Evolutionary conservation across 2,888 invertebrate genomes (phyloP), one percentile per base, ranked within the genome.

Genomic region (Crematogaster levior): DNA sequence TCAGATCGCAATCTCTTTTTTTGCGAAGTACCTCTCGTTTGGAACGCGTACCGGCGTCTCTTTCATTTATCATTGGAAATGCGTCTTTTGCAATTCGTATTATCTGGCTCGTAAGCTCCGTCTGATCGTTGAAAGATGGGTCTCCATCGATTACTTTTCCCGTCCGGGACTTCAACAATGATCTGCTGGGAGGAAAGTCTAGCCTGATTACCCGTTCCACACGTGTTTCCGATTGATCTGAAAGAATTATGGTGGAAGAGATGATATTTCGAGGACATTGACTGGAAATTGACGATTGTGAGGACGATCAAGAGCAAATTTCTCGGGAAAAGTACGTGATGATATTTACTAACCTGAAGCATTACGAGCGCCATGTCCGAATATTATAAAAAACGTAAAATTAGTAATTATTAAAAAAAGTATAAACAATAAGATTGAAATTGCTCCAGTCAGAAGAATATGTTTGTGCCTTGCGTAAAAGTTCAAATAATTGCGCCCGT

Each of bases 301-400:
- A 56, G 6, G 3, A 21, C 40, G 5, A 43, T 12, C 15, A 9
- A 60, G 30, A 37, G 53, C 9, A 18, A 24, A 70, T 30, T 77
- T 66, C 9, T 66, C 27, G 1, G 9, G 9, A 21, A 51, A 51
- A 40, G 56, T n/a, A n/a, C n/a, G n/a, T 48, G 12, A 27, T 27
- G 12, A 40, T 46, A 0, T 58, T 30, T 9, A 73, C 83, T 3
- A 56, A 87, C 87, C 84, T 51, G 61, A 61, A 43, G 12, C 12
- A 9, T 79, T 24, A 21, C 12, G 5, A 51, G 2, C 0, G 9
- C 46, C 9, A 21, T 5, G 10, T 68, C 73, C 9, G 12, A 27
- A 27, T 6, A 48, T 21, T 34, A 40, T 1, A 5, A 18, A 10
- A 34, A 56, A 24, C 3, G 1, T 12, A 12, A 70, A 3, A 18